phyloP scores from a whole-genome alignment of 2,888 invertebrate genomes.

The Girardia tigrina region DNA sequence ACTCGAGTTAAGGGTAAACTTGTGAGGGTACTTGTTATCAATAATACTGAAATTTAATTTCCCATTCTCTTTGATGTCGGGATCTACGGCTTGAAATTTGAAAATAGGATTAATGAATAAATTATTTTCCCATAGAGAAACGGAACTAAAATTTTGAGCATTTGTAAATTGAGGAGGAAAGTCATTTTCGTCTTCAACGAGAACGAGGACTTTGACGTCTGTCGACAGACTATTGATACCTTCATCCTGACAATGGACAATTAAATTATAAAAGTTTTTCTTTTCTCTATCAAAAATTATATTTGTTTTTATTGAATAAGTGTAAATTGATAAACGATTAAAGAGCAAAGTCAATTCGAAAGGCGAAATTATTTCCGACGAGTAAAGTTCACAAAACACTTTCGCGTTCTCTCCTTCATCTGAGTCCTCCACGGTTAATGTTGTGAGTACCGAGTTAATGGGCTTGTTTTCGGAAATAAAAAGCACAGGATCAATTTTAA shows the following conservation, averaged over 20 bases:
- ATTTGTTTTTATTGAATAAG: constrained; percentile 3
- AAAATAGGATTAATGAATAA: background rate
- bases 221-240: background rate
- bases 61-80: constrained; percentile 1
- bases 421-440: background rate
- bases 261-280: background rate
- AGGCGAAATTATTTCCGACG: background rate
- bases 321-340: background rate
- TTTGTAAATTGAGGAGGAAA: background rate
- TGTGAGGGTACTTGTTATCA: background rate
- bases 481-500: background rate
- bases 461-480: constrained; percentile 8
- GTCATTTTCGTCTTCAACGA: constrained; percentile 19
- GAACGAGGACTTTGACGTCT: background rate
- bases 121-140: background rate
- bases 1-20: background rate
- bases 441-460: background rate
- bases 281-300: background rate
- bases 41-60: background rate
- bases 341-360: background rate
- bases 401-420: constrained; percentile 9
- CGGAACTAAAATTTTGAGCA: background rate
- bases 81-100: background rate
- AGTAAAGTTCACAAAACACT: background rate
- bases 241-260: background rate